Percentiles rank a stretch among this genome's conserved stretches.
phyloP scores from a whole-genome alignment of 2,113 vertebrate genomes.

The Protomyctophum bolini region DNA sequence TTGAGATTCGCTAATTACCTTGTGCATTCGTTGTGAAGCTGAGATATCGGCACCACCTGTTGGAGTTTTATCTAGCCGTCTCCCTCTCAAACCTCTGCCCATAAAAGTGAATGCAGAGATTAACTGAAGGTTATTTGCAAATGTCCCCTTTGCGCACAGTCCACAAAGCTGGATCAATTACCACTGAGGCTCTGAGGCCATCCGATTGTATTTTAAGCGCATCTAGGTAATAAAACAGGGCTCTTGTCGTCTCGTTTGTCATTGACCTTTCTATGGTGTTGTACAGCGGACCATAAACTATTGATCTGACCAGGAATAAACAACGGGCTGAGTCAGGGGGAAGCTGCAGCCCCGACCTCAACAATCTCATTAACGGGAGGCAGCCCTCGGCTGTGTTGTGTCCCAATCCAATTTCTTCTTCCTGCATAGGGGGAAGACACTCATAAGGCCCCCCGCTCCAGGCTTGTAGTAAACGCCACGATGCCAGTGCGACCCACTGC shows the following conservation, averaged over 20 bases:
- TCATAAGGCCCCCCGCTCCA: conserved; percentile 25
- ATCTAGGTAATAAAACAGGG: conserved; percentile 46
- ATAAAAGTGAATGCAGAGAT: not conserved
- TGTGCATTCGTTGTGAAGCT: not conserved
- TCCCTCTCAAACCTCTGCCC: not conserved
- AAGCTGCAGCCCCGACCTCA: conserved; percentile 33
- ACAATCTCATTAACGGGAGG: conserved; percentile 54
- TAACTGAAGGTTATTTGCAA: conserved; percentile 23
- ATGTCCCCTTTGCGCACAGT: conserved; percentile 5
- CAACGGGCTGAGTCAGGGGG: conserved; percentile 23
- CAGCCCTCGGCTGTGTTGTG: not conserved
- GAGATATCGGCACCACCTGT: conserved; percentile 11
- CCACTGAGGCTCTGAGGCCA: not conserved
- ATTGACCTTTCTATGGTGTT: conserved; percentile 43
- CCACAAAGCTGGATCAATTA: conserved; percentile 39
- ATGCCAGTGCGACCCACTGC: not conserved
- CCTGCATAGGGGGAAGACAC: conserved; percentile 17
- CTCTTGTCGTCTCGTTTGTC: conserved; percentile 30
- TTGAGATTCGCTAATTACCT: conserved; percentile 16
- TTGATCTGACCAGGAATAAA: conserved; percentile 58
- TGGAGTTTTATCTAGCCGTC: not conserved
- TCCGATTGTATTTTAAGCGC: conserved; percentile 50
- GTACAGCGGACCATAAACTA: conserved; percentile 45
- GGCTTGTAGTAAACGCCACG: conserved; percentile 26
- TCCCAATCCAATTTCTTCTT: conserved; percentile 45